Evolutionary conservation across 2,113 vertebrate genomes (phyloP).

Genomic region (Pelobates fuscus): DNA sequence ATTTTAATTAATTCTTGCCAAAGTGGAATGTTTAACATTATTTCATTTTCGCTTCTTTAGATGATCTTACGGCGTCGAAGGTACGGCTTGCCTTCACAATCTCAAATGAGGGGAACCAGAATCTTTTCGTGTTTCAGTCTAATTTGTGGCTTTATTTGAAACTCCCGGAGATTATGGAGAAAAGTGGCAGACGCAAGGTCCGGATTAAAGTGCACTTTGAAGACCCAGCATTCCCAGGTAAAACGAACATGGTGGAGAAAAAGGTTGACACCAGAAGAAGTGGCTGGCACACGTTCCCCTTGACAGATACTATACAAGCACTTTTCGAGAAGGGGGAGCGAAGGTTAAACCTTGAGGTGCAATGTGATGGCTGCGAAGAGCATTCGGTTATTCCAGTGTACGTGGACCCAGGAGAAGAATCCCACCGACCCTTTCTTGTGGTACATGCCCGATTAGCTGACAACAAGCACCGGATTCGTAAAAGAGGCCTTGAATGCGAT

Average conservation of each 20-base stretch:
- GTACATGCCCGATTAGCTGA: conserved; percentile 86
- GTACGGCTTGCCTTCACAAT: conserved; percentile 89
- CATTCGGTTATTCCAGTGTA: conserved; percentile 83
- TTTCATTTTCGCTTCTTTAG: conserved; percentile 72
- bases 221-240: conserved; percentile 74
- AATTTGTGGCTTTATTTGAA: conserved; percentile 97
- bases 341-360: conserved; percentile 89
- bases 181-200: conserved; percentile 87
- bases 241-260: conserved; percentile 90
- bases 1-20: too few relatives aligned
- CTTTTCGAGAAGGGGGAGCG: conserved; percentile 85
- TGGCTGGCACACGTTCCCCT: conserved; percentile 96
- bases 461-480: conserved; percentile 93
- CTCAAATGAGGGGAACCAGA: conserved; percentile 97
- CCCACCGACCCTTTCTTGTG: conserved; percentile 94
- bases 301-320: conserved; percentile 87
- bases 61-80: conserved; percentile 82
- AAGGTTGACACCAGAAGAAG: conserved; percentile 93
- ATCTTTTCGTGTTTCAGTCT: conserved; percentile 92
- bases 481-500: conserved; percentile 95
- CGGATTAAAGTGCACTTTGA: conserved; percentile 89
- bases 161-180: conserved; percentile 84
- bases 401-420: conserved; percentile 85
- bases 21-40: too few relatives aligned
- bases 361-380: conserved; percentile 87